A percentile compares a stretch with the other conserved stretches of the same genome.
Conservation (phyloP, 2,797 vertebrate genomes). For the Hozukius guyotensis region DNA sequence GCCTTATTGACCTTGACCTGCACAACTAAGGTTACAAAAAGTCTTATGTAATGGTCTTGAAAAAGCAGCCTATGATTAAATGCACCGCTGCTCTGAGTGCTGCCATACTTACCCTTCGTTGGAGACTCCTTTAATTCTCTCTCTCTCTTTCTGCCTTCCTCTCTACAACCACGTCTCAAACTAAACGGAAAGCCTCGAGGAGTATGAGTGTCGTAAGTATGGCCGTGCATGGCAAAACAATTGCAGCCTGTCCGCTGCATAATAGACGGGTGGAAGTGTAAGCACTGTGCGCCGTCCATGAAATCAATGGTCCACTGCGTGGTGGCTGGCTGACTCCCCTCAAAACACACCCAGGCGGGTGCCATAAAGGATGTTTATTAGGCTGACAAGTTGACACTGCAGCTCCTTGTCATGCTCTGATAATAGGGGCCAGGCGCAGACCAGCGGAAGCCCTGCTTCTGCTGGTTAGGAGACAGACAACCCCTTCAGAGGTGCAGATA, state of each 20-base stretch:
- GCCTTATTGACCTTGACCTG: conserved; percentile 38
- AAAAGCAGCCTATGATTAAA: conserved; percentile 30
- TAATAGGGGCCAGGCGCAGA: conserved; percentile 73
- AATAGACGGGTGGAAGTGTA: conserved; percentile 64
- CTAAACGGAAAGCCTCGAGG: conserved; percentile 33
- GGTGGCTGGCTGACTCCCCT: conserved; percentile 60
- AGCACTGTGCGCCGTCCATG: conserved; percentile 58
- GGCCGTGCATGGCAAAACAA: conserved; percentile 70
- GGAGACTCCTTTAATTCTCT: conserved; percentile 16
- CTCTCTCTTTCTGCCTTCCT: neutral
- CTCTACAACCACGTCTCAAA: conserved; percentile 9
- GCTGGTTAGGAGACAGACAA: conserved; percentile 70
- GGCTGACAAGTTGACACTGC: conserved; percentile 77
- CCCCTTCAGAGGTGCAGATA: conserved; percentile 66
- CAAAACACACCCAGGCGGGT: conserved; percentile 65
- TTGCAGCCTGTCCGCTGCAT: conserved; percentile 60
- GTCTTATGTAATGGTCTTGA: conserved; percentile 22
- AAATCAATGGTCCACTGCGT: conserved; percentile 75
- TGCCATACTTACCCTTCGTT: conserved; percentile 1
- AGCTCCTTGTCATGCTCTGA: conserved; percentile 77
- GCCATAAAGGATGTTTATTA: conserved; percentile 82
- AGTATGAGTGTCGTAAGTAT: conserved; percentile 62
- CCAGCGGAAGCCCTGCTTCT: conserved; percentile 62
- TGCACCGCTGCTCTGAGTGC: neutral
- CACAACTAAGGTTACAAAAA: conserved; percentile 17